Conservation (phyloP, 2,888 invertebrate species). For the Diplolepis rosae region DNA sequence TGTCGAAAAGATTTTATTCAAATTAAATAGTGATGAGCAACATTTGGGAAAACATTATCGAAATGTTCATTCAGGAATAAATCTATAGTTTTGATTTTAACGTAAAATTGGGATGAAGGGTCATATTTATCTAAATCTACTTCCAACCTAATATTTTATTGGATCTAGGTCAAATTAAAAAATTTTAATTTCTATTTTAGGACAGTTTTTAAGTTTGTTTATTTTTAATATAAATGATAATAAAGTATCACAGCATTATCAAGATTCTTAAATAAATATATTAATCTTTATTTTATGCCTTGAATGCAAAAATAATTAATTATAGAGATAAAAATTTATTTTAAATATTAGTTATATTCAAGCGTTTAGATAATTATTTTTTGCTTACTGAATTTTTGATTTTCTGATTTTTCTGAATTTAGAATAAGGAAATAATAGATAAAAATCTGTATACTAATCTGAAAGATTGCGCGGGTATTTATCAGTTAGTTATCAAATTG, state of each 20-base stretch:
- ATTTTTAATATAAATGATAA: too few relatives aligned
- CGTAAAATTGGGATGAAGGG: not conserved
- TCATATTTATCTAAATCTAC: not conserved
- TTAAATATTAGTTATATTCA: too few relatives aligned
- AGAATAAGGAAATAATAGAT: constrained; percentile 1
- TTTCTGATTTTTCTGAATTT: not conserved
- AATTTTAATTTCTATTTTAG: not conserved
- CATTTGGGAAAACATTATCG: not conserved
- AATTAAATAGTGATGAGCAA: not conserved
- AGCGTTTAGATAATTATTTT: too few relatives aligned
- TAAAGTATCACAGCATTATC: too few relatives aligned
- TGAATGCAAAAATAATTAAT: too few relatives aligned
- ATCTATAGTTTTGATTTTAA: not conserved
- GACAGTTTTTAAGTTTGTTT: too few relatives aligned
- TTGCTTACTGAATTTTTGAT: too few relatives aligned
- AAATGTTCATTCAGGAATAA: too few relatives aligned
- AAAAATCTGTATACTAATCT: not conserved
- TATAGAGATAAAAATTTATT: too few relatives aligned
- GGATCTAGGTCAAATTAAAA: not conserved
- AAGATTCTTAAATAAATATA: too few relatives aligned
- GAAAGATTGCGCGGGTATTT: not conserved
- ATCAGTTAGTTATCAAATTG: constrained; percentile 16
- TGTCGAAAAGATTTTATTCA: too few relatives aligned
- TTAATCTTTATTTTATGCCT: too few relatives aligned
- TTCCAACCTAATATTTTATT: not conserved